Percentiles rank a stretch among this genome's conserved stretches.
These are phyloP conservation scores for Vulpes vulpes DNA, from an alignment of 2,113 vertebrate species.

Conservation along the genomic window DNA sequence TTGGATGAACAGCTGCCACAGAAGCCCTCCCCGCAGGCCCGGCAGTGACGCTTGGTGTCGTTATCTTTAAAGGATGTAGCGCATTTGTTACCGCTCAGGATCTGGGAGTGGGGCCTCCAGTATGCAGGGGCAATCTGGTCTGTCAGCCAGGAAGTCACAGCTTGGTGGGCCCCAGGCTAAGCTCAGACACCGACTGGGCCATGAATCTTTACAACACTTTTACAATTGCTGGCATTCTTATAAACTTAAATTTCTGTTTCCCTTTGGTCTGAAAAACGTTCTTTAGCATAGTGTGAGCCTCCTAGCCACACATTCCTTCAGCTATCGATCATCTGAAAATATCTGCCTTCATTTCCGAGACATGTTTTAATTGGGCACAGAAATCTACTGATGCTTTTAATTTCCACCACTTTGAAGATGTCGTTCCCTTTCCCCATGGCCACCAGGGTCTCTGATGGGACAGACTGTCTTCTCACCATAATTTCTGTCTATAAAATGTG, in stretches of 20 bases:
- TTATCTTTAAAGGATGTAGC: slow-evolving; percentile 94
- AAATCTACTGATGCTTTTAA: not conserved
- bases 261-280: not conserved
- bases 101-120: slow-evolving; percentile 98
- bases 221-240: not conserved
- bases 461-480: not conserved
- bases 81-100: slow-evolving; percentile 95
- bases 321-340: not conserved
- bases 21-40: slow-evolving; percentile 98
- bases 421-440: not conserved
- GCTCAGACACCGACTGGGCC: slow-evolving; percentile 98
- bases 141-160: slow-evolving; percentile 98
- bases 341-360: not conserved
- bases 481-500: no score
- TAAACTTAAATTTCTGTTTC: not conserved
- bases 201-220: slow-evolving; percentile 87
- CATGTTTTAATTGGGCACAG: not conserved
- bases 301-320: not conserved
- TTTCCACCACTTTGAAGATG: not conserved
- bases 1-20: slow-evolving; percentile 97
- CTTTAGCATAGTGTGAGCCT: not conserved
- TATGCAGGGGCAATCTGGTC: slow-evolving; percentile 99
- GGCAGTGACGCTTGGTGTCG: slow-evolving; percentile 98
- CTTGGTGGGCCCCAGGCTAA: slow-evolving; percentile 98
- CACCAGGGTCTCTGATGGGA: not conserved